Evolutionary conservation across 2,113 vertebrate genomes (phyloP), one percentile per base, ranked within the genome.

Genomic region (Leuciscus idus): DNA sequence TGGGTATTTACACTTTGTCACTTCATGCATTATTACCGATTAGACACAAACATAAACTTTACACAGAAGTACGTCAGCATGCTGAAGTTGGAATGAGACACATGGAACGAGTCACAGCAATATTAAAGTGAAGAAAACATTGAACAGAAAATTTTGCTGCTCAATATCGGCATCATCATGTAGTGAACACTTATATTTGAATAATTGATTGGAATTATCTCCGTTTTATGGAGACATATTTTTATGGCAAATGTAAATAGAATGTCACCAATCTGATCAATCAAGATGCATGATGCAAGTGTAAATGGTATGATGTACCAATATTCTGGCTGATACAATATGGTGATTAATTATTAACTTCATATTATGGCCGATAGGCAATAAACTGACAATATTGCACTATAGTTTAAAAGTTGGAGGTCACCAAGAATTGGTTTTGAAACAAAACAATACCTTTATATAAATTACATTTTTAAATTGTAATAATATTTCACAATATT

Each of bases 11-110:
- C 68, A 72, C 19, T 39, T 43, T 19, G 68, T 72, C 36, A 72
- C 21, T 72, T 72, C 33, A 11, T 72, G 68, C 8, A 72, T 72
- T 73, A 43, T 73, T 9, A 73, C 70, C 12, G 70, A 73, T 73
- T 3, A n/a, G 36, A 43, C 36, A n/a, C 70, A 57, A 2, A n/a
- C 70, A 8, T 3, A 57, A 57, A 57, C 55, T 57, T 8, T 57
- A 23, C 6, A 23, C 55, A 6, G 6, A 21, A 57, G 55, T 57
- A 21, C 55, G 21, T 43, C 36, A 26, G 9, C 3, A 26, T n/a
- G 21, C 9, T 6, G 70, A 73, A 39, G 68, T 72, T 43, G 23
- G 68, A 11, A 43, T 6, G 36, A 43, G 21, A 5, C 0, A 9
- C 8, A 72, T 12, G 33, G 19, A 72, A 36, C 4, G 17, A 13